A percentile compares a stretch with the other conserved stretches of the same genome.
phyloP scores from a whole-genome alignment of 2,888 invertebrate genomes.

The Eristalis arbustorum region DNA sequence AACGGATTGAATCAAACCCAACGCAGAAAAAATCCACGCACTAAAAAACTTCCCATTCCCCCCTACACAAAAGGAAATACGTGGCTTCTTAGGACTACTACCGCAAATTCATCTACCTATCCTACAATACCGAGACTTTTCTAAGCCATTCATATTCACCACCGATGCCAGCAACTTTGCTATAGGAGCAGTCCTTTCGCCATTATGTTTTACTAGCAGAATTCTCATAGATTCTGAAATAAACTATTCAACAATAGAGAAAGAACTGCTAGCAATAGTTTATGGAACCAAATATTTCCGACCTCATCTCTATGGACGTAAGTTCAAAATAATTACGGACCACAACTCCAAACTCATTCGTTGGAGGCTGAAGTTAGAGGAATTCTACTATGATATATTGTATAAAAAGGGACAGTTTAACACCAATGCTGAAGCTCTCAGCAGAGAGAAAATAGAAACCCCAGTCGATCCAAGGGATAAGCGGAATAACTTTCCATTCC shows the following conservation, averaged over 20 bases:
- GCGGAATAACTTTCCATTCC: too few species aligned
- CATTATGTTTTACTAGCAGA: background rate
- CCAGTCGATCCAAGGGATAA: too few species aligned
- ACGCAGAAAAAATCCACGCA: constrained; percentile 24
- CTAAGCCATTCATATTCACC: background rate
- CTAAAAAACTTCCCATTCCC: constrained; percentile 72
- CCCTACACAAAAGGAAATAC: constrained; percentile 72
- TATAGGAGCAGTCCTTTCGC: background rate
- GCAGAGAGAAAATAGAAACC: too few species aligned
- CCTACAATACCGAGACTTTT: background rate
- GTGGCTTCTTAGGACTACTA: constrained; percentile 72
- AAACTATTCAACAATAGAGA: background rate
- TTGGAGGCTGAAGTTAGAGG: too few species aligned
- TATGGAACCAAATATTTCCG: constrained; percentile 26
- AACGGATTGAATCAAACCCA: constrained; percentile 51
- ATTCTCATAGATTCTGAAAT: background rate
- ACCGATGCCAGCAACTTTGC: background rate
- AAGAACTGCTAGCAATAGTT: constrained; percentile 27
- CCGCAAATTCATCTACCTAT: constrained; percentile 54
- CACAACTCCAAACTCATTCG: too few species aligned
- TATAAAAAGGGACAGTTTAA: too few species aligned
- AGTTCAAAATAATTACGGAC: constrained; percentile 77
- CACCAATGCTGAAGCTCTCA: too few species aligned
- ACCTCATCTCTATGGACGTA: constrained; percentile 75
- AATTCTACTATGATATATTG: too few species aligned